Conservation (phyloP, 2,888 invertebrate species). For the Leucozona laternaria region DNA sequence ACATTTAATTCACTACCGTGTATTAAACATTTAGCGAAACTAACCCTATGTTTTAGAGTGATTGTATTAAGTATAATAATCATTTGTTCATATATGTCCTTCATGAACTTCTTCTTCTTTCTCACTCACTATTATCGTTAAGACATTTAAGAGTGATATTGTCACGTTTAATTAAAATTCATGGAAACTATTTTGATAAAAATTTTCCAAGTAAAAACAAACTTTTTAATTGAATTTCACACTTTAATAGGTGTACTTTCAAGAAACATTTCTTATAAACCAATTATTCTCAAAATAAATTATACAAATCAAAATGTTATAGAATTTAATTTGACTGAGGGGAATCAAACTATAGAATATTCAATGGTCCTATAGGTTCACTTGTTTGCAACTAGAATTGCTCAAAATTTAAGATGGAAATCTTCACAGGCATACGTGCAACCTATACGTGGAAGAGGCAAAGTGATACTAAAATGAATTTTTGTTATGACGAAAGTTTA, state of each 20-base stretch:
- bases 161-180: not conserved
- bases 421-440: not conserved
- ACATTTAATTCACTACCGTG: not conserved
- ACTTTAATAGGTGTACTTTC: not conserved
- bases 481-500: not conserved
- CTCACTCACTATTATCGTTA: too few species aligned
- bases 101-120: too few species aligned
- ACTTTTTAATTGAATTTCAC: too few species aligned
- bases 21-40: not conserved
- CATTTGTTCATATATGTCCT: too few species aligned
- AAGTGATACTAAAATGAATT: constrained; percentile 11
- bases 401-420: not conserved
- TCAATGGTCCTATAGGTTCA: not conserved
- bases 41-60: not conserved
- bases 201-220: too few species aligned
- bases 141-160: not conserved
- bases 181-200: too few species aligned
- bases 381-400: not conserved
- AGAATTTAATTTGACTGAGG: not conserved
- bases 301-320: not conserved
- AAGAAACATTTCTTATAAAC: not conserved
- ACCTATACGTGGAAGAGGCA: not conserved
- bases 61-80: not conserved
- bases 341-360: not conserved
- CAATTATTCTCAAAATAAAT: not conserved